These are phyloP conservation scores for Chauna torquata DNA, from an alignment of 2,113 vertebrate genomes.

Conservation along the genomic window DNA sequence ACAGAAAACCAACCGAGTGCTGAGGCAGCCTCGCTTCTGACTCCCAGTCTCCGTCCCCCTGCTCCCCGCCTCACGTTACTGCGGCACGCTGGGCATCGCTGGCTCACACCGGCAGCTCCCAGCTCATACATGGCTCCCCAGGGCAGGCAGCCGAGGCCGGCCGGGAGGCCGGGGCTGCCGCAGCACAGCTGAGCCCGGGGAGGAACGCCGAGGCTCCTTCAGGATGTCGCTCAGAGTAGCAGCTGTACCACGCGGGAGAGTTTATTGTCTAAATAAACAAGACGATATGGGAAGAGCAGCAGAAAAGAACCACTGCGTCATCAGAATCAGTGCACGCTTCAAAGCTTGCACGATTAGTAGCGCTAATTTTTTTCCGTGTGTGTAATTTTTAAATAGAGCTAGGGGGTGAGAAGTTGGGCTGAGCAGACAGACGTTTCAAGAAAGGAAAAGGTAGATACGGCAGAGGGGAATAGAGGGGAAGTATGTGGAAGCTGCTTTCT, in stretches of 20 bases:
- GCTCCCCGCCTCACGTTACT: not conserved
- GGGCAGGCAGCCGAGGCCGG: accelerated
- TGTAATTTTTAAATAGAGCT: accelerated
- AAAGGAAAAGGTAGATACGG: not conserved
- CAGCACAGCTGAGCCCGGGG: not conserved
- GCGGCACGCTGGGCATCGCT: no score
- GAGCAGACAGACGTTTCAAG: not conserved
- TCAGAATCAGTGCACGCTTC: accelerated
- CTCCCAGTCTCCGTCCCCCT: not conserved
- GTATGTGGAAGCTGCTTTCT: not conserved
- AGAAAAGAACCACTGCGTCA: not conserved
- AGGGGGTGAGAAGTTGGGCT: not conserved
- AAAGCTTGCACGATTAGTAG: not conserved
- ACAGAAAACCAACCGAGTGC: not conserved
- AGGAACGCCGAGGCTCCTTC: not conserved
- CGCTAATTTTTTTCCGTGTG: accelerated
- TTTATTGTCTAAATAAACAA: conserved; percentile 21
- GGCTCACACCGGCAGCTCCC: not conserved
- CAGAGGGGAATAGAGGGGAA: not conserved
- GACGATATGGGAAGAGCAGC: not conserved
- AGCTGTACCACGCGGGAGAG: not conserved
- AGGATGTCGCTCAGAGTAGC: not conserved
- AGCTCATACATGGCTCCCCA: accelerated
- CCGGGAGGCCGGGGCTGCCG: not conserved
- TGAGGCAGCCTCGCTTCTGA: not conserved